Evolutionary conservation across 2,113 vertebrate species (phyloP).

Genomic region (Engystomops pustulosus): DNA sequence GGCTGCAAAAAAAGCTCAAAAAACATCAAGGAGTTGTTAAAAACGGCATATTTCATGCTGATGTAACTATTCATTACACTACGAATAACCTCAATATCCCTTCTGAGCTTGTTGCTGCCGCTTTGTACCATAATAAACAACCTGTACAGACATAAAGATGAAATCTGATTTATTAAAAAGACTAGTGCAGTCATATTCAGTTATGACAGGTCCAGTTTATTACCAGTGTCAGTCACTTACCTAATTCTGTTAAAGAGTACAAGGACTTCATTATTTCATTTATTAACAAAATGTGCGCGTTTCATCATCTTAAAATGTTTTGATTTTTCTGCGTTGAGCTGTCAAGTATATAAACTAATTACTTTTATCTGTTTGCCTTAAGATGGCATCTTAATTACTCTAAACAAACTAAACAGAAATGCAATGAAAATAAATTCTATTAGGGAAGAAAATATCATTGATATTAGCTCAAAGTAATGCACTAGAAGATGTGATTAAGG

Average conservation of each 20-base stretch:
- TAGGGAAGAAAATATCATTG: neutral
- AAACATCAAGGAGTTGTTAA: too few species aligned
- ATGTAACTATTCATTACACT: too few species aligned
- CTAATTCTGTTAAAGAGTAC: slow-evolving; percentile 11
- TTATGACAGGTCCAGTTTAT: slow-evolving; percentile 10
- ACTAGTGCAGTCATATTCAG: neutral
- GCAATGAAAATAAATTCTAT: slow-evolving; percentile 4
- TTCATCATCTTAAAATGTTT: slow-evolving; percentile 33
- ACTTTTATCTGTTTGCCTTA: slow-evolving; percentile 34
- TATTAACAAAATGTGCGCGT: neutral
- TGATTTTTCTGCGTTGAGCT: slow-evolving; percentile 16
- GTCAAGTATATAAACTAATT: slow-evolving; percentile 28
- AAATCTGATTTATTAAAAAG: neutral
- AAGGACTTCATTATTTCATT: neutral
- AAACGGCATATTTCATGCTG: too few species aligned
- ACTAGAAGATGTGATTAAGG: neutral
- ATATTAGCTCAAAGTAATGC: neutral
- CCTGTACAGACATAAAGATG: too few species aligned
- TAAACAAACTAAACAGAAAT: slow-evolving; percentile 12
- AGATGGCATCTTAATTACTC: slow-evolving; percentile 36
- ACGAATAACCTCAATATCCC: too few species aligned
- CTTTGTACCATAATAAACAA: too few species aligned
- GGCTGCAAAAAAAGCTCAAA: too few species aligned
- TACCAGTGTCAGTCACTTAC: neutral
- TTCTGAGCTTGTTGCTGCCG: too few species aligned